Conservation (phyloP, 2,113 vertebrate genomes). For the Promerops cafer region DNA sequence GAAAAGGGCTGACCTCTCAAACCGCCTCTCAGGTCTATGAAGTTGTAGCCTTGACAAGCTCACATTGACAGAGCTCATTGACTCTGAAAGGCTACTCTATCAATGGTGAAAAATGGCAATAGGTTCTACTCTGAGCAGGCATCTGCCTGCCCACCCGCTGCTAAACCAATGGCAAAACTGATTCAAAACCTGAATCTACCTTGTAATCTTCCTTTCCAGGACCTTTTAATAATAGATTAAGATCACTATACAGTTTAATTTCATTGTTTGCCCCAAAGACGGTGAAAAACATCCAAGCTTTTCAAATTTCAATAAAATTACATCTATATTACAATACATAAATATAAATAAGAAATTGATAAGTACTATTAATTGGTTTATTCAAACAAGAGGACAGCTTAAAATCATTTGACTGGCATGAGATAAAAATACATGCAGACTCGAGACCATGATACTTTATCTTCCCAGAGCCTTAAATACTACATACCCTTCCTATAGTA, state of each 20-base stretch:
- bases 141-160: conserved; percentile 92
- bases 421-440: background rate
- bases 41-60: conserved; percentile 93
- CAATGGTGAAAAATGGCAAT: conserved; percentile 89
- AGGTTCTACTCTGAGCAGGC: conserved; percentile 87
- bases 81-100: conserved; percentile 98
- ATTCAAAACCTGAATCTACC: conserved; percentile 81
- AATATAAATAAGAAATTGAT: conserved; percentile 49
- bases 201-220: conserved; percentile 79
- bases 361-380: background rate
- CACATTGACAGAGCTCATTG: conserved; percentile 97
- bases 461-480: background rate
- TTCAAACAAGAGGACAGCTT: background rate
- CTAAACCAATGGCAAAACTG: conserved; percentile 80
- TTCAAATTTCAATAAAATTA: conserved; percentile 57
- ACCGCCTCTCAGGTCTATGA: conserved; percentile 92
- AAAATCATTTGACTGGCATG: background rate
- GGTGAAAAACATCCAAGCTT: conserved; percentile 46
- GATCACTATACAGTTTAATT: conserved; percentile 77
- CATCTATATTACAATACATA: conserved; percentile 13
- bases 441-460: fast-evolving
- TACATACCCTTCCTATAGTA: background rate
- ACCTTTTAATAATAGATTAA: conserved; percentile 80
- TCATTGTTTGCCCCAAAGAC: conserved; percentile 55
- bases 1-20: conserved; percentile 95